Evolutionary conservation across 2,888 invertebrate species (phyloP), one percentile per base, ranked within the genome.

Genomic region (Trachelus tabidus): DNA sequence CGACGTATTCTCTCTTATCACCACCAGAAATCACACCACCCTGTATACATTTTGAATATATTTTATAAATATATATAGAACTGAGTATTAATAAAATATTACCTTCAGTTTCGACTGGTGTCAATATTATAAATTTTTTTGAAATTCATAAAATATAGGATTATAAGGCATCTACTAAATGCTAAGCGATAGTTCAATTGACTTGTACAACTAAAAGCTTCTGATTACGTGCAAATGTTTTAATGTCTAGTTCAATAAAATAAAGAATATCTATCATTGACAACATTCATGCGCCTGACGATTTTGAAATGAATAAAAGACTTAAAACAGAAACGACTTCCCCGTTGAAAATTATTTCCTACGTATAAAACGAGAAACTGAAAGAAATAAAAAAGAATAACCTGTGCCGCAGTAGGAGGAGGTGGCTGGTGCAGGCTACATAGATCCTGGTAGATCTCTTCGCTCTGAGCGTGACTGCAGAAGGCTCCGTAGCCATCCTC

Each of bases 361-460:
- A 56, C 15, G 2, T 56, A 56, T 56, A 35, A 79, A 56, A 76
- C 80, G 74, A 30, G 34, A 81, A 79, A 56, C 56, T 56, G 56
- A 76, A 83, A 83, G 75, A 83, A 78, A 80, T 12, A 79, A 84
- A 40, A 80, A 82, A 80, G 85, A 87, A 86, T 87, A 89, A 92
- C 92, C 92, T 92, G 90, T 80, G 84, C 86, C 83, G 88, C 86
- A 83, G 88, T 88, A 82, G 90, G 89, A 91, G 92, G 93, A 91
- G 93, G 93, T 92, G 93, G 93, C 91, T 91, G 92, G 86, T 90
- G 92, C 90, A 96, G 94, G 87, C 95, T 95, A 94, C 97, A 97
- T 91, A 98, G 94, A 94, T 98, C 98, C 93, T 98, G 97, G 94
- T 98, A 98, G 92, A 98, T 97, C 93, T 97, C 97, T 92, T 98